These are phyloP conservation scores for Iguana delicatissima DNA, from an alignment of 2,797 vertebrate genomes.

Conservation along the genomic window DNA sequence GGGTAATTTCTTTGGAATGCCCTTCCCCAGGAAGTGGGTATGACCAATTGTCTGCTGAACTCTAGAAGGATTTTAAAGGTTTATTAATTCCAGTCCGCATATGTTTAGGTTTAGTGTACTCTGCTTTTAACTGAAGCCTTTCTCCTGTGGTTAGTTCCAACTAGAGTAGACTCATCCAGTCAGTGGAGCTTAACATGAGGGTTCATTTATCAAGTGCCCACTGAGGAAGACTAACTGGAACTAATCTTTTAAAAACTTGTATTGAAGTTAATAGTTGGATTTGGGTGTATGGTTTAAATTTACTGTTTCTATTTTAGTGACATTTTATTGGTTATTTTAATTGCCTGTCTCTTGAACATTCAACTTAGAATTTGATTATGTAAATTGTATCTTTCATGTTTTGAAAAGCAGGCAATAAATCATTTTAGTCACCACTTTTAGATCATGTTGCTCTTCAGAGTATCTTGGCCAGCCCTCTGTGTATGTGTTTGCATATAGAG, in stretches of 20 bases:
- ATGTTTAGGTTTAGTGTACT: not conserved
- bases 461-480: not conserved
- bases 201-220: too few relatives aligned
- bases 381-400: not conserved
- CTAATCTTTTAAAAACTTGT: too few relatives aligned
- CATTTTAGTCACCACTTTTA: not conserved
- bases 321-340: not conserved
- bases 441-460: not conserved
- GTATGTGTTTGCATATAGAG: accelerated
- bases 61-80: not conserved
- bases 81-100: not conserved
- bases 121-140: not conserved
- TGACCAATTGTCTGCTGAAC: not conserved
- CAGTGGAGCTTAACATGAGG: too few relatives aligned
- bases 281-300: too few relatives aligned
- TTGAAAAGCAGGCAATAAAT: not conserved
- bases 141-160: too few relatives aligned
- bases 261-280: too few relatives aligned
- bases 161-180: too few relatives aligned
- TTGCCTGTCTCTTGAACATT: not conserved
- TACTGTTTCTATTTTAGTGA: too few relatives aligned
- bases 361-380: not conserved
- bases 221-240: too few relatives aligned
- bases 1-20: not conserved
- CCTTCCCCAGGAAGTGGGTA: not conserved